Percentiles rank a stretch among this genome's conserved stretches.
These are phyloP conservation scores for Gastrophysa polygoni DNA, from an alignment of 2,888 invertebrate species.

Conservation along the genomic window DNA sequence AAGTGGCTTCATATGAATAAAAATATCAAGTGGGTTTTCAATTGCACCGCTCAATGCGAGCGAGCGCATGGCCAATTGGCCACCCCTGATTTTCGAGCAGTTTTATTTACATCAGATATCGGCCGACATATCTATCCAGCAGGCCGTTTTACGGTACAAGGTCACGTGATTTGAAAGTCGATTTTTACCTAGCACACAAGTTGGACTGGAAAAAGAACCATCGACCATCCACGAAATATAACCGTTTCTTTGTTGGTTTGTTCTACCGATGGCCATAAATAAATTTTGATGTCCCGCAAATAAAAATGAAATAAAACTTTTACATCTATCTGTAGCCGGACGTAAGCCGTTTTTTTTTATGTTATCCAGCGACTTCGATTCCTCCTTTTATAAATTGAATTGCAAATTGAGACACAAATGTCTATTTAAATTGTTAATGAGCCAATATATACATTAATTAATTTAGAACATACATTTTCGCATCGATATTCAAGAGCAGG, in stretches of 20 bases:
- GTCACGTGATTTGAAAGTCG: constrained; percentile 38
- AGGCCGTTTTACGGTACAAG: constrained; percentile 43
- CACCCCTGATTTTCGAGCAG: constrained; percentile 33
- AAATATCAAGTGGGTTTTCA: constrained; percentile 17
- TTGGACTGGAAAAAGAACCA: constrained; percentile 30
- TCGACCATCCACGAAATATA: constrained; percentile 40
- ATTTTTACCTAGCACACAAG: constrained; percentile 30
- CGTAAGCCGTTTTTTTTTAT: constrained; percentile 9
- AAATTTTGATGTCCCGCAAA: constrained; percentile 23
- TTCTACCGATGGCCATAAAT: constrained; percentile 27
- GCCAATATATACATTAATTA: constrained; percentile 30
- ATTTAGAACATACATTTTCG: constrained; percentile 16
- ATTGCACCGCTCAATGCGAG: constrained; percentile 20
- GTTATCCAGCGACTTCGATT: constrained; percentile 7
- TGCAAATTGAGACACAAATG: constrained; percentile 32
- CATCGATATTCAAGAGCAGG: constrained; percentile 13
- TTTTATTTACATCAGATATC: constrained; percentile 45
- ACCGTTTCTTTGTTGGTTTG: constrained; percentile 42
- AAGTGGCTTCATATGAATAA: constrained; percentile 10
- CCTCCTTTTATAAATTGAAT: constrained; percentile 27
- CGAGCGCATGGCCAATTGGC: constrained; percentile 35
- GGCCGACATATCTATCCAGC: constrained; percentile 41
- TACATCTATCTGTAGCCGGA: constrained; percentile 10
- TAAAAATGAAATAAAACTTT: constrained; percentile 18
- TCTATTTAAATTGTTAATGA: constrained; percentile 37